These are phyloP conservation scores for Chrysodeixis includens DNA, from an alignment of 2,888 invertebrate genomes.

Conservation along the genomic window DNA sequence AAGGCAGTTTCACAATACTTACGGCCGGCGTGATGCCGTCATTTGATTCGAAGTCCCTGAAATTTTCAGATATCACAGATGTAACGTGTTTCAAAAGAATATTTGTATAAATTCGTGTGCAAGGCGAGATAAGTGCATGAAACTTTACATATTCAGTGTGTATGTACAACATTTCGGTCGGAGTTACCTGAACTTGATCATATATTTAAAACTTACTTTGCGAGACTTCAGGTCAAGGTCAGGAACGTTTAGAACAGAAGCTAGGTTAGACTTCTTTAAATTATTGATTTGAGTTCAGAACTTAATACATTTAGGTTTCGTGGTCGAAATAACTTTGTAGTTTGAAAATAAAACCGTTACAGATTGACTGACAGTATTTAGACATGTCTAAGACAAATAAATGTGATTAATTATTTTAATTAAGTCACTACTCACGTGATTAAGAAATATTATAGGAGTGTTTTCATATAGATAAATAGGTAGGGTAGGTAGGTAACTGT, in stretches of 20 bases:
- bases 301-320: neutral
- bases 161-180: neutral
- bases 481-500: too few species aligned
- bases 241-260: neutral
- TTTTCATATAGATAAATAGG: too few species aligned
- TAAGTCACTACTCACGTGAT: too few species aligned
- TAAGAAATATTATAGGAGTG: too few species aligned
- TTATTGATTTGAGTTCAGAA: neutral
- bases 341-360: neutral
- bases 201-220: constrained; percentile 1
- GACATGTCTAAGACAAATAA: too few species aligned
- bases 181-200: neutral
- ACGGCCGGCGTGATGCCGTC: too few species aligned
- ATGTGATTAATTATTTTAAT: too few species aligned
- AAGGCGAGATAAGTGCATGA: neutral
- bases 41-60: too few species aligned
- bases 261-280: neutral
- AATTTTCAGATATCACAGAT: too few species aligned
- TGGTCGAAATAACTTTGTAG: neutral
- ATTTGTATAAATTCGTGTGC: neutral
- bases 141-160: neutral
- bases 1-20: too few species aligned
- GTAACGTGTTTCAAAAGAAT: too few species aligned
- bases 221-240: neutral
- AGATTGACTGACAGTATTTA: too few species aligned